Percentiles rank a stretch among this genome's conserved stretches.
These are phyloP conservation scores for Archocentrus centrarchus DNA, from an alignment of 2,113 vertebrate genomes.

Conservation along the genomic window DNA sequence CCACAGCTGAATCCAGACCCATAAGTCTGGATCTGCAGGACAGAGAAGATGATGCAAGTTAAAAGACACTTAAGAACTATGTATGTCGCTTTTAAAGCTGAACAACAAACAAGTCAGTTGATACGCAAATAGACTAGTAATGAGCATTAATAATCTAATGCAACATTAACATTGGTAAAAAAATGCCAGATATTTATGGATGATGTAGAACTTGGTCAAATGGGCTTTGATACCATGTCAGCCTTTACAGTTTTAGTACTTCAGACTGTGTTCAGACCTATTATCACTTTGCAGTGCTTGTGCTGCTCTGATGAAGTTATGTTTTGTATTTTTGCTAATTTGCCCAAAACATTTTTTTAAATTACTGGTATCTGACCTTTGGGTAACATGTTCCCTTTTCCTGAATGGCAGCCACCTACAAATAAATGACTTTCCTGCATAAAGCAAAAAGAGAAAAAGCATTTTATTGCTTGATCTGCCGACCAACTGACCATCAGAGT, in stretches of 20 bases:
- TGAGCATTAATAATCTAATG: too few relatives aligned
- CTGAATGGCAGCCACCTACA: not conserved
- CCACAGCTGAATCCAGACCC: not conserved
- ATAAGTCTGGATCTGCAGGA: constrained; percentile 38
- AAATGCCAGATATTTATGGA: not conserved
- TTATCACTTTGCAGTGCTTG: not conserved
- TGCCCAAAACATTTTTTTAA: too few relatives aligned
- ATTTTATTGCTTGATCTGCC: not conserved
- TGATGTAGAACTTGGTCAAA: not conserved
- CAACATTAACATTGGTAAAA: too few relatives aligned
- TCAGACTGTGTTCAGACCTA: not conserved
- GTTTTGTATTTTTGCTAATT: not conserved
- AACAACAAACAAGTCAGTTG: constrained; percentile 1
- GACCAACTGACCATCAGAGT: not conserved
- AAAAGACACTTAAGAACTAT: constrained; percentile 29
- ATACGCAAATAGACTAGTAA: not conserved
- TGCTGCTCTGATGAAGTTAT: not conserved
- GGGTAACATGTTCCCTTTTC: not conserved
- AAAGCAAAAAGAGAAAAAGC: not conserved
- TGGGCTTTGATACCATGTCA: not conserved
- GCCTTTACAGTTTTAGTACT: not conserved
- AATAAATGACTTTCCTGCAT: not conserved
- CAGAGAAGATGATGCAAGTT: not conserved
- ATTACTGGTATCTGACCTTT: not conserved
- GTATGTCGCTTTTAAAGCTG: constrained; percentile 25